These are phyloP conservation scores for Thermophis baileyi DNA, from an alignment of 2,113 vertebrate species.

Conservation along the genomic window DNA sequence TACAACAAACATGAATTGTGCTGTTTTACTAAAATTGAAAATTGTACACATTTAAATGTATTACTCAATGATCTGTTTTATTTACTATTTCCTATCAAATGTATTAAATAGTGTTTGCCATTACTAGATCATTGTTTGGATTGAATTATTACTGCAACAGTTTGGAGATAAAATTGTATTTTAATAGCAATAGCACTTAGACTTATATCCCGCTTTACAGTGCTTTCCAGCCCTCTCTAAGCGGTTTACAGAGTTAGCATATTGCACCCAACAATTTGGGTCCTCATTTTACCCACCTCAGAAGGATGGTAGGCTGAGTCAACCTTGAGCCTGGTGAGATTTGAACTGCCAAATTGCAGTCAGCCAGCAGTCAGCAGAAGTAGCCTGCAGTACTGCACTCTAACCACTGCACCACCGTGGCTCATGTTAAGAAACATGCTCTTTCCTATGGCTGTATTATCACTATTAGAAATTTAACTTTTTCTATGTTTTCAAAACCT, in stretches of 20 bases:
- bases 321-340: too few species aligned
- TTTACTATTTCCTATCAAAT: background rate
- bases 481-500: background rate
- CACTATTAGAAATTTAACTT: background rate
- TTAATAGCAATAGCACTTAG: too few species aligned
- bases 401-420: too few species aligned
- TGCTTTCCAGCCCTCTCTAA: too few species aligned
- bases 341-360: too few species aligned
- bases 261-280: too few species aligned
- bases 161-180: background rate
- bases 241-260: too few species aligned
- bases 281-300: too few species aligned
- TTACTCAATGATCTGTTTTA: background rate
- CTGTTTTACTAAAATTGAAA: background rate
- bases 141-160: background rate
- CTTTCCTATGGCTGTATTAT: background rate
- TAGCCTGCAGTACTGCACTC: too few species aligned
- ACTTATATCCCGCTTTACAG: too few species aligned
- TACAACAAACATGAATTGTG: background rate
- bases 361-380: too few species aligned
- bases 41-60: background rate
- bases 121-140: background rate
- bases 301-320: too few species aligned
- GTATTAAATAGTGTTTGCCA: background rate
- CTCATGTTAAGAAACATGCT: background rate